phyloP scores from a whole-genome alignment of 2,113 vertebrate genomes.

The Sterna hirundo region DNA sequence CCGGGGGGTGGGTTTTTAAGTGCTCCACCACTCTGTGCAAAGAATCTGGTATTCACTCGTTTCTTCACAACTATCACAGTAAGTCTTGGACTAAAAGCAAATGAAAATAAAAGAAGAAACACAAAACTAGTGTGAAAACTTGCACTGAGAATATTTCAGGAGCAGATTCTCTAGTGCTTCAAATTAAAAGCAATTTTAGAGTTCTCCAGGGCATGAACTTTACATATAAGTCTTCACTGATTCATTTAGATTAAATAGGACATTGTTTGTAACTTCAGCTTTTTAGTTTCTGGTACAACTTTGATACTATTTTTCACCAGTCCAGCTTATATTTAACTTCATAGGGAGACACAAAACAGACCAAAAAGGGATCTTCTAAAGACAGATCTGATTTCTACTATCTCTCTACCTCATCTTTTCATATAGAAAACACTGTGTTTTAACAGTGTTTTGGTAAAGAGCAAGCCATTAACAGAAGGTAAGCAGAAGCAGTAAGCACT shows the following conservation, averaged over 20 bases:
- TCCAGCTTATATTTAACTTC: background rate
- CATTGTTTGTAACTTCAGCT: background rate
- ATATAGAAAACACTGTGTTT: background rate
- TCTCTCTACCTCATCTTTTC: background rate
- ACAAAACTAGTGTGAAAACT: background rate
- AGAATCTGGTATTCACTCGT: constrained; percentile 85
- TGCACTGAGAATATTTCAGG: background rate
- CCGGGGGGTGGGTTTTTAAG: constrained; percentile 90
- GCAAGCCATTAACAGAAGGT: background rate
- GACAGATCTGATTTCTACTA: background rate
- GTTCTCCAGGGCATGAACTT: background rate
- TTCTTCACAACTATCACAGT: constrained; percentile 95
- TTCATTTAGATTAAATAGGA: background rate
- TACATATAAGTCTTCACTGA: rapidly evolving
- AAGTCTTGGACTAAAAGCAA: constrained; percentile 82
- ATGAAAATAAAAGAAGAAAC: background rate
- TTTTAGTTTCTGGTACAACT: background rate
- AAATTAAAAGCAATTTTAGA: background rate
- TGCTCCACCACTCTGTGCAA: constrained; percentile 72
- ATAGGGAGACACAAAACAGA: background rate
- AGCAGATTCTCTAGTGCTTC: background rate
- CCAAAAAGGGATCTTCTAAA: background rate
- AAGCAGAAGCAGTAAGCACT: background rate
- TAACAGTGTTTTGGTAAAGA: background rate
- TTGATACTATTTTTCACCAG: background rate